A percentile compares a stretch with the other conserved stretches of the same genome.
Conservation (phyloP, 2,888 invertebrate genomes). For the Heteromyza rotundicornis region DNA sequence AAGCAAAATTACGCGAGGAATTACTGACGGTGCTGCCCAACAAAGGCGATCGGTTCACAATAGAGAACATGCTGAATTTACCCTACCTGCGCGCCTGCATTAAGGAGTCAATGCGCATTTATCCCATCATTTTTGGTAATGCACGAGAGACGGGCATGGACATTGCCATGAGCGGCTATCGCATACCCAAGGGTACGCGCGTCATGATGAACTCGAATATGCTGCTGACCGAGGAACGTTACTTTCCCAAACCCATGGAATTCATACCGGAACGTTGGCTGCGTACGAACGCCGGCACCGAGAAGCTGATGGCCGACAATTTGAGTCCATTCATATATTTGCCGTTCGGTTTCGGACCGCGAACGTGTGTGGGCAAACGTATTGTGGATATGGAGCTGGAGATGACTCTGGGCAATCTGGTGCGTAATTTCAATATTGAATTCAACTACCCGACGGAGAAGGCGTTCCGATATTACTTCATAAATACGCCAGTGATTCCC, state of each 20-base stretch:
- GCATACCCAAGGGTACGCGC: conserved; percentile 70
- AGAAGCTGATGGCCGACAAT: conserved; percentile 27
- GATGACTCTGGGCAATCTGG: conserved; percentile 63
- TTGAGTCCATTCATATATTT: conserved; percentile 47
- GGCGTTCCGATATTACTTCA: conserved; percentile 38
- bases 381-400: conserved; percentile 75
- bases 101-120: conserved; percentile 72
- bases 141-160: conserved; percentile 66
- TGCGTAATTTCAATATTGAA: conserved; percentile 59
- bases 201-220: conserved; percentile 65
- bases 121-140: conserved; percentile 68
- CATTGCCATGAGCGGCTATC: conserved; percentile 68
- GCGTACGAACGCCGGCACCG: conserved; percentile 70
- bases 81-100: conserved; percentile 74
- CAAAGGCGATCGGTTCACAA: conserved; percentile 58
- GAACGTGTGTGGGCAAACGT: conserved; percentile 73
- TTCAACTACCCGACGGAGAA: conserved; percentile 55
- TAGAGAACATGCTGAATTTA: conserved; percentile 61
- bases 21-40: conserved; percentile 61
- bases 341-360: conserved; percentile 53
- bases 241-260: conserved; percentile 25
- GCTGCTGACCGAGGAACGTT: neutral
- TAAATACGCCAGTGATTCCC: conserved; percentile 55
- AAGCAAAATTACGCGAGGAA: conserved; percentile 70
- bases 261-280: conserved; percentile 38